Evolutionary conservation across 2,888 invertebrate species (phyloP), one percentile per base, ranked within the genome.

Genomic region (Acanthosepion pharaonis): DNA sequence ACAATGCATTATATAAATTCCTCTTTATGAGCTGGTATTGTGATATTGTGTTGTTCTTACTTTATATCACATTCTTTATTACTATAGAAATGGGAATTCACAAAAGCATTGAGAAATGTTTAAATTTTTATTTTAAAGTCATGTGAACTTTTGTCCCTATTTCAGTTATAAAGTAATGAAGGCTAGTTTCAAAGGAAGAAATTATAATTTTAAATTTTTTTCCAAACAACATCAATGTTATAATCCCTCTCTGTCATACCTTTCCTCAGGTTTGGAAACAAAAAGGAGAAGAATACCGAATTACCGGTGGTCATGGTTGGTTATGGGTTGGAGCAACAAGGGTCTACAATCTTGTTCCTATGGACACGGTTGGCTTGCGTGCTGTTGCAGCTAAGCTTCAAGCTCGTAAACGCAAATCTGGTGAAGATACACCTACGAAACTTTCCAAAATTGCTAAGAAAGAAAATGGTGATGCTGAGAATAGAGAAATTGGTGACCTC

Each of bases 281-380:
- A 98, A 99, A 99, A 97, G 99, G 99, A 0, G 99, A 99, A 97
- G 99, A 99, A 96, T 99, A 99, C 97, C 98, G 99, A 95, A 98
- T 99, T 92, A 99, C 99, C 97, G 99, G 99, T 0, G 97, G 97
- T 23, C 99, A 99, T 98, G 99, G 99, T n/a, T 99, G 99, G 99
- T 94, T 96, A 59, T 97, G 97, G 97, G 94, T 97, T 33, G 96
- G 97, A 64, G 94, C 95, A 48, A 96, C 96, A 28, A 95, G 98
- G 95, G 98, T 98, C 96, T 98, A 98, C 96, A 98, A 98, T 97
- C 97, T 97, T 96, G 96, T 97, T 95, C 98, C 98, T 96, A 98
- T 98, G 95, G 98, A 98, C 95, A 97, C 98, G 78, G 96, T 98
- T 78, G 98, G 98, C 0, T 97, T 98, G 48, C 97, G 98, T n/a